phyloP scores from a whole-genome alignment of 2,888 invertebrate species.

The Cylloceria caligata region DNA sequence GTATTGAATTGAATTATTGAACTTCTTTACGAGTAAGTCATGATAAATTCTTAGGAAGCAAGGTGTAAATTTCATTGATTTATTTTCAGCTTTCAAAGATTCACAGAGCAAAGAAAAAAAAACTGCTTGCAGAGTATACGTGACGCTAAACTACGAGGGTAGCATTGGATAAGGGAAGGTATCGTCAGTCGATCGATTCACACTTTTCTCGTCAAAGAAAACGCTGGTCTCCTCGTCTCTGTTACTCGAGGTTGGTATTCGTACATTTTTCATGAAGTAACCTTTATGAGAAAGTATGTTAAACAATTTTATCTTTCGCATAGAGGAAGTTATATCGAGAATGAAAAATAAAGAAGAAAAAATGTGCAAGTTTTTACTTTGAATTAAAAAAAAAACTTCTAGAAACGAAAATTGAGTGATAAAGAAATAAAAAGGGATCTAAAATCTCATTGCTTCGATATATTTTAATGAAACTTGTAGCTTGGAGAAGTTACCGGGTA shows the following conservation, averaged over 20 bases:
- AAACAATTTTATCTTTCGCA: too few relatives aligned
- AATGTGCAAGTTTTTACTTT: background rate
- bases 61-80: conserved; percentile 12
- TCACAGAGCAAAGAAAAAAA: conserved; percentile 44
- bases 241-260: conserved; percentile 28
- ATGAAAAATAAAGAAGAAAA: background rate
- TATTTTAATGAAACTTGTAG: too few relatives aligned
- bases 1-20: background rate
- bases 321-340: too few relatives aligned
- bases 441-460: too few relatives aligned
- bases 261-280: too few relatives aligned
- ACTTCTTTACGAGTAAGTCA: background rate
- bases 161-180: conserved; percentile 9
- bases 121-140: conserved; percentile 32
- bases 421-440: too few relatives aligned
- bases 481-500: too few relatives aligned
- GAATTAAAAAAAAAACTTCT: background rate
- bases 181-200: conserved; percentile 62
- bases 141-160: conserved; percentile 53
- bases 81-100: conserved; percentile 6
- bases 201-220: conserved; percentile 56
- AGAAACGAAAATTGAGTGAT: too few relatives aligned
- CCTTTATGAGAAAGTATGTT: too few relatives aligned
- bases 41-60: background rate
- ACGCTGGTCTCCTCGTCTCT: conserved; percentile 57